Evolutionary conservation across 2,888 invertebrate species (phyloP).

Genomic region (Stenodera caucasica): DNA sequence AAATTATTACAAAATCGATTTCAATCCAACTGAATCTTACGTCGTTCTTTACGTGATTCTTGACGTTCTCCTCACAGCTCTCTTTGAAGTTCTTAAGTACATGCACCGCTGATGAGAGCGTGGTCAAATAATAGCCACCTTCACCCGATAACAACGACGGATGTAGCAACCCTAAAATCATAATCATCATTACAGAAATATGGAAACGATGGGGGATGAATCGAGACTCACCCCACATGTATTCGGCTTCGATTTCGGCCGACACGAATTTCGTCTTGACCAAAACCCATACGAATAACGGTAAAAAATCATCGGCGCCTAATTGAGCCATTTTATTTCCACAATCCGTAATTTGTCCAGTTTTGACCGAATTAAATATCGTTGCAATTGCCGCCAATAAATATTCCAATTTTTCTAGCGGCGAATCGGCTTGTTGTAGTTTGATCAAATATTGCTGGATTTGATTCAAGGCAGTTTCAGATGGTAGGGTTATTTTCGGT

Average conservation of each 20-base stretch:
- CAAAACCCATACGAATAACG: constrained; percentile 88
- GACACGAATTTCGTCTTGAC: constrained; percentile 87
- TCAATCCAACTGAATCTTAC: constrained; percentile 47
- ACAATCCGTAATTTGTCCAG: constrained; percentile 59
- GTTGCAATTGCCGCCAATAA: constrained; percentile 86
- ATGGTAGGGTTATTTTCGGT: constrained; percentile 75
- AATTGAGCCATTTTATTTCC: constrained; percentile 60
- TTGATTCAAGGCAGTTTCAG: constrained; percentile 71
- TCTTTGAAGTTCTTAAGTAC: constrained; percentile 71
- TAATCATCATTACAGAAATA: background rate
- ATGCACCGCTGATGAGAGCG: constrained; percentile 89
- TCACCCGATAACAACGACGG: constrained; percentile 89
- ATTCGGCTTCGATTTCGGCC: constrained; percentile 93
- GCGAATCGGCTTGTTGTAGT: constrained; percentile 89
- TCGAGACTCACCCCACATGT: constrained; percentile 78
- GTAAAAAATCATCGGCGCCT: constrained; percentile 88
- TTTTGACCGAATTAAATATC: constrained; percentile 80
- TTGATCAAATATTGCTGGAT: constrained; percentile 78
- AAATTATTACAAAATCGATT: constrained; percentile 16
- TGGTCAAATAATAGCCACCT: constrained; percentile 93
- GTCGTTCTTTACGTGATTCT: constrained; percentile 51
- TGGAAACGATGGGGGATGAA: background rate
- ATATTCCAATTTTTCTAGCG: constrained; percentile 89
- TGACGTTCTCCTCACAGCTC: constrained; percentile 49
- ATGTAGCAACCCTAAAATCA: constrained; percentile 69